These are phyloP conservation scores for Chymomyza amoena DNA, from an alignment of 2,888 invertebrate species.

Conservation along the genomic window DNA sequence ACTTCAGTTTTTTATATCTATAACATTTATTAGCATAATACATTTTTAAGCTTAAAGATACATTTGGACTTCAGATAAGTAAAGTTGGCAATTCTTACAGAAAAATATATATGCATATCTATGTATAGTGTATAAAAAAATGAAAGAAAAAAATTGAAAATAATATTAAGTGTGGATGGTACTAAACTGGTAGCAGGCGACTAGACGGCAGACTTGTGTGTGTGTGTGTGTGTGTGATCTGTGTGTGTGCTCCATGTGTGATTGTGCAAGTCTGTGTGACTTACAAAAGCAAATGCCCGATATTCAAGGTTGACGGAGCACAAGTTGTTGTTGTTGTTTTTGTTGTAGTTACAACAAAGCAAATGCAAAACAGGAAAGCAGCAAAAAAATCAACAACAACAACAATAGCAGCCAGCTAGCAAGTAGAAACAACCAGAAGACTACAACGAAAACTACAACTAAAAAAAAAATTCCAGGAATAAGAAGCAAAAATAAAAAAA, in stretches of 20 bases:
- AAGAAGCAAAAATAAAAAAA: neutral
- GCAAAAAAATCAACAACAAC: neutral
- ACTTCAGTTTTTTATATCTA: too few species aligned
- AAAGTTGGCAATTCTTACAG: neutral
- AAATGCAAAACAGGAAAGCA: constrained; percentile 29
- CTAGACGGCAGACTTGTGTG: constrained; percentile 23
- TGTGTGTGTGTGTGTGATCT: constrained; percentile 15
- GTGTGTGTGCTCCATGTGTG: constrained; percentile 12
- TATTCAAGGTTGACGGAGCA: constrained; percentile 65
- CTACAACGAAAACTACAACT: neutral
- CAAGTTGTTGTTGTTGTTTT: constrained; percentile 51
- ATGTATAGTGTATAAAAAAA: neutral
- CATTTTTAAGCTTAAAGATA: too few species aligned
- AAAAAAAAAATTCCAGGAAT: constrained; percentile 1
- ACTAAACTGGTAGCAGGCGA: constrained; percentile 37
- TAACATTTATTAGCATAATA: too few species aligned
- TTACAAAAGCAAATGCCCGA: constrained; percentile 54
- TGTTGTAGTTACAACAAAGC: constrained; percentile 29
- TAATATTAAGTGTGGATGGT: constrained; percentile 18
- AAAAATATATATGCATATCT: neutral
- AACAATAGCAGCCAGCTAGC: constrained; percentile 2
- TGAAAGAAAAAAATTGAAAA: neutral
- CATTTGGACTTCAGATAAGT: too few species aligned
- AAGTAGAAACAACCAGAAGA: constrained; percentile 7
- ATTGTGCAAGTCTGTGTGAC: constrained; percentile 27